phyloP scores from a whole-genome alignment of 2,797 vertebrate genomes.

The Cercopithecus diana region DNA sequence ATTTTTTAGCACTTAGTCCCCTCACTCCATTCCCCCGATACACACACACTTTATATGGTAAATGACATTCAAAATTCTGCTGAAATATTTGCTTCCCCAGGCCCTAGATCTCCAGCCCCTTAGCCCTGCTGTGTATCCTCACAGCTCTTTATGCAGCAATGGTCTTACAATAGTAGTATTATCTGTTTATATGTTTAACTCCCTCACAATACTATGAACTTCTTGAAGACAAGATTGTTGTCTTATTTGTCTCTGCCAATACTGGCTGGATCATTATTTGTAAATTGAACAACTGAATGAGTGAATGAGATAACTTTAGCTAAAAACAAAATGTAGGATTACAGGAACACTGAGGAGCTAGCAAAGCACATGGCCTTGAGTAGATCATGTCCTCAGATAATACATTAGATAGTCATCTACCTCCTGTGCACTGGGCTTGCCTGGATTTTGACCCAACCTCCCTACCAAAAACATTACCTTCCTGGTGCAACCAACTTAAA shows the following conservation, averaged over 20 bases:
- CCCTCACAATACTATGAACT: neutral
- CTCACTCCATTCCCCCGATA: neutral
- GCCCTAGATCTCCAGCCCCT: neutral
- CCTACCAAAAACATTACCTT: slow-evolving; percentile 16
- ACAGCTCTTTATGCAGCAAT: neutral
- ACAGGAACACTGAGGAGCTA: neutral
- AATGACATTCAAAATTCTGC: slow-evolving; percentile 45
- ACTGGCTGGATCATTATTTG: neutral
- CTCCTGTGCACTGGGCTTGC: neutral
- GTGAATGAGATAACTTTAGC: slow-evolving; percentile 6
- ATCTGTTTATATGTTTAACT: neutral
- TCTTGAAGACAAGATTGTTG: neutral
- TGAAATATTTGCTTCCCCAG: neutral
- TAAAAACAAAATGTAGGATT: slow-evolving; percentile 19
- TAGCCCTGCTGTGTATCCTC: neutral
- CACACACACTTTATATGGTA: neutral
- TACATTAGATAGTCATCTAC: neutral
- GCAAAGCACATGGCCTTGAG: neutral
- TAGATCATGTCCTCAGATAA: neutral
- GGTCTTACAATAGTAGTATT: neutral
- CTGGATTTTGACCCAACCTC: neutral
- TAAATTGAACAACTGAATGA: slow-evolving; percentile 30
- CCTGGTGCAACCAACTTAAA: neutral
- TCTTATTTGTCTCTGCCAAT: neutral
- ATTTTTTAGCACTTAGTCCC: neutral